phyloP scores from a whole-genome alignment of 2,113 vertebrate genomes.

The Lucifuga dentata region DNA sequence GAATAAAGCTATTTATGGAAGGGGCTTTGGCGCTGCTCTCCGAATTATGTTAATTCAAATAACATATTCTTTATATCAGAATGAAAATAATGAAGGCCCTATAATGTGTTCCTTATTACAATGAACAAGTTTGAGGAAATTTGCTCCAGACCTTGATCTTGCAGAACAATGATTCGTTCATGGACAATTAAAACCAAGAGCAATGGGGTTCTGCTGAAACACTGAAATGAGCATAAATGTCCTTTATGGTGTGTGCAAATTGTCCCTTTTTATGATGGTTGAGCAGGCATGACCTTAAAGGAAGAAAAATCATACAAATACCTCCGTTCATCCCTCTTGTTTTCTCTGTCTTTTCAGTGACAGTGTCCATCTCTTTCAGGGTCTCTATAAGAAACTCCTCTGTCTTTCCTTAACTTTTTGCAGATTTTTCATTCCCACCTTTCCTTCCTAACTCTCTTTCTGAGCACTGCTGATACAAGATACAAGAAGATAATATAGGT shows the following conservation, averaged over 20 bases:
- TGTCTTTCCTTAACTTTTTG: background rate
- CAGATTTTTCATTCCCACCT: no score
- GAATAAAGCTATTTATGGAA: slow-evolving; percentile 79
- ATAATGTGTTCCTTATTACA: slow-evolving; percentile 76
- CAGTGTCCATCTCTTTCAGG: slow-evolving; percentile 7
- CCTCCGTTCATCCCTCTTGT: slow-evolving; percentile 46
- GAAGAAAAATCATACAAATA: slow-evolving; percentile 52
- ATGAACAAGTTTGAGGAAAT: slow-evolving; percentile 71
- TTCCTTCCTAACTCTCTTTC: no score
- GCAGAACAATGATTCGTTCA: slow-evolving; percentile 79
- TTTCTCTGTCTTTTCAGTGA: slow-evolving; percentile 33
- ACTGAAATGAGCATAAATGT: slow-evolving; percentile 71
- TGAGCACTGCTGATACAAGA: no score
- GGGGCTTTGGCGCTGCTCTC: slow-evolving; percentile 65
- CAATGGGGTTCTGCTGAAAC: slow-evolving; percentile 72
- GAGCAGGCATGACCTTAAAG: slow-evolving; percentile 67
- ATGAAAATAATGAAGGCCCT: slow-evolving; percentile 72
- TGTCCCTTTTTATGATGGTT: slow-evolving; percentile 67
- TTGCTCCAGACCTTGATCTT: slow-evolving; percentile 70
- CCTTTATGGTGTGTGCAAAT: slow-evolving; percentile 79
- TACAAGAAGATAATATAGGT: no score
- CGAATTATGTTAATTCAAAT: slow-evolving; percentile 79
- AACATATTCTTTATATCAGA: slow-evolving; percentile 79
- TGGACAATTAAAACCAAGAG: slow-evolving; percentile 82
- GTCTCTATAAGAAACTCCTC: background rate